These are phyloP conservation scores for Augochlorella aurata DNA, from an alignment of 2,888 invertebrate species.

Conservation along the genomic window DNA sequence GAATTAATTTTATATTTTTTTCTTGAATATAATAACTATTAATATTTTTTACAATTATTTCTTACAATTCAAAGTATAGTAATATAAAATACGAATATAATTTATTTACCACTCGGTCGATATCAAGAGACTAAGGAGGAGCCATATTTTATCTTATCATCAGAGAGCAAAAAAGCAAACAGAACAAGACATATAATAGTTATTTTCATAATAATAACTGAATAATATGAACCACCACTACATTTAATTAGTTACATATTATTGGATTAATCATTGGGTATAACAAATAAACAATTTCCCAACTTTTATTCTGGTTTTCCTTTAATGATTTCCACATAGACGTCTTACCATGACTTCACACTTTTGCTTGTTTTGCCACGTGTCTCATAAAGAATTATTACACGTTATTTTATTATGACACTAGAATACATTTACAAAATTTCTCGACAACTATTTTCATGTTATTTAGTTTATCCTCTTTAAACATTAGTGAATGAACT, in stretches of 20 bases:
- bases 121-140: not conserved
- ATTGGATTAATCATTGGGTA: not conserved
- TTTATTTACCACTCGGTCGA: not conserved
- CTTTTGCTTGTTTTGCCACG: not conserved
- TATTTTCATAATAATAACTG: not conserved
- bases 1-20: not conserved
- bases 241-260: not conserved
- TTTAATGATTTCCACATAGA: not conserved
- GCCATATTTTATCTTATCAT: conserved; percentile 13
- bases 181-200: not conserved
- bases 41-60: not conserved
- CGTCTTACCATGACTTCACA: not conserved
- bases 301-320: not conserved
- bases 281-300: not conserved
- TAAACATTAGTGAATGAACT: not conserved
- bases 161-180: not conserved
- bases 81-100: not conserved
- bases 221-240: not conserved
- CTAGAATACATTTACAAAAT: not conserved
- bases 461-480: not conserved
- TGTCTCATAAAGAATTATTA: not conserved
- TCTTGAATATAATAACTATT: not conserved
- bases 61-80: not conserved
- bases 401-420: not conserved
- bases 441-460: not conserved